Base-by-base conservation (phyloP, 2,888 invertebrate genomes). In the Trachelus iudaicus region DNA sequence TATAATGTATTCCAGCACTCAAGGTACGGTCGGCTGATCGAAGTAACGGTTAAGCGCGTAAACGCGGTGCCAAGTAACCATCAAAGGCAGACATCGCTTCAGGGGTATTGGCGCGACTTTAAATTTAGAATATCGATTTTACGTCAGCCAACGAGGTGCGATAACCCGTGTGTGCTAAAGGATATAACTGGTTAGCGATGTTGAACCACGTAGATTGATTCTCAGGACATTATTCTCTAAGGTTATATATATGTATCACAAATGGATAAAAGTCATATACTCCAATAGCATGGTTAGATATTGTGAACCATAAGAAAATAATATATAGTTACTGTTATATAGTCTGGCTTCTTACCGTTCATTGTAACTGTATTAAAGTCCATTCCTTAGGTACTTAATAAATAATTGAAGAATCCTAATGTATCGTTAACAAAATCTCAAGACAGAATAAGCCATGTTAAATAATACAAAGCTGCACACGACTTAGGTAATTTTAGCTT, bases 81-180 rank as follows among this genome's bases (percentile, higher is more conserved):
- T 56, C 56, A 56, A 56, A 56, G 56, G 56, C 56, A 56, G 56
- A 56, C 56, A 23, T 9, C 56, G 56, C 56, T 56, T 15, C 56
- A 56, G 56, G 56, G 56, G 9, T 56, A 56, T 56, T 56, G 37
- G 35, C 78, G 40, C 79, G 80, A 79, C 82, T 82, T 83, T 81
- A 83, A 84, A 83, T 83, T 84, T 83, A 82, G 83, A 80, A 80
- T 81, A 84, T 84, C 81, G 84, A 82, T 80, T 78, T 68, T 68
- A n/a, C 69, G 73, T 30, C 73, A 40, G 40, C 56, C 30, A 71
- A 34, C 31, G 73, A 69, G 30, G 68, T 74, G 73, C 74, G 73
- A 73, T 69, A 79, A 81, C 77, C 76, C 69, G 13, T 68, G 40
- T 56, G 69, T 75, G 76, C 56, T 69, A n/a, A 23, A 23, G 34